Percentiles rank a stretch among this genome's conserved stretches.
These are phyloP conservation scores for Sphaerophoria taeniata DNA, from an alignment of 2,888 invertebrate genomes.

Conservation along the genomic window DNA sequence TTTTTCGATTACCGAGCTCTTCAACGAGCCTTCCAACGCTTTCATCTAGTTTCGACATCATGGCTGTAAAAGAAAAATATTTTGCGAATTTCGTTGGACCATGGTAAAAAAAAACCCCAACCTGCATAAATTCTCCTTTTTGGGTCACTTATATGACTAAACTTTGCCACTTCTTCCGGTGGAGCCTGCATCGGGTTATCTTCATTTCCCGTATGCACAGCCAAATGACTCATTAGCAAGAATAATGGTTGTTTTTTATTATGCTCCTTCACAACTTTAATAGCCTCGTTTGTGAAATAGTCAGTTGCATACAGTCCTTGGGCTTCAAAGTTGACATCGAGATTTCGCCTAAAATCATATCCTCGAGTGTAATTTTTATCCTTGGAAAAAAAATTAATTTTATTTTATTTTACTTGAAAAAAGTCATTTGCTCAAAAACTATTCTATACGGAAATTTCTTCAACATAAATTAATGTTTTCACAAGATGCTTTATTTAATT, in stretches of 20 bases:
- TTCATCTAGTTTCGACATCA: slow-evolving; percentile 93
- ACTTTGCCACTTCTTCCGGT: slow-evolving; percentile 87
- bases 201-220: slow-evolving; percentile 90
- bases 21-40: slow-evolving; percentile 91
- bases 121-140: slow-evolving; percentile 89
- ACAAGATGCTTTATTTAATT: no score
- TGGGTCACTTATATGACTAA: slow-evolving; percentile 87
- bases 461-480: no score
- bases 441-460: no score
- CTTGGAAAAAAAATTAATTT: slow-evolving; percentile 51
- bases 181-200: slow-evolving; percentile 89
- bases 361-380: slow-evolving; percentile 81
- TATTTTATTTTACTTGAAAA: background rate
- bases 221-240: slow-evolving; percentile 91
- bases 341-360: slow-evolving; percentile 84
- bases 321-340: slow-evolving; percentile 84
- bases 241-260: slow-evolving; percentile 87
- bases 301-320: slow-evolving; percentile 88
- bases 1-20: slow-evolving; percentile 86
- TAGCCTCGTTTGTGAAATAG: slow-evolving; percentile 87
- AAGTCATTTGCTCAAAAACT: no score
- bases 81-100: no score
- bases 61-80: slow-evolving; percentile 84
- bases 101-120: slow-evolving; percentile 77
- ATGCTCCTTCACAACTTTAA: slow-evolving; percentile 86